These are phyloP conservation scores for Sebastes steindachneri DNA, from an alignment of 2,797 vertebrate genomes.

Conservation along the genomic window DNA sequence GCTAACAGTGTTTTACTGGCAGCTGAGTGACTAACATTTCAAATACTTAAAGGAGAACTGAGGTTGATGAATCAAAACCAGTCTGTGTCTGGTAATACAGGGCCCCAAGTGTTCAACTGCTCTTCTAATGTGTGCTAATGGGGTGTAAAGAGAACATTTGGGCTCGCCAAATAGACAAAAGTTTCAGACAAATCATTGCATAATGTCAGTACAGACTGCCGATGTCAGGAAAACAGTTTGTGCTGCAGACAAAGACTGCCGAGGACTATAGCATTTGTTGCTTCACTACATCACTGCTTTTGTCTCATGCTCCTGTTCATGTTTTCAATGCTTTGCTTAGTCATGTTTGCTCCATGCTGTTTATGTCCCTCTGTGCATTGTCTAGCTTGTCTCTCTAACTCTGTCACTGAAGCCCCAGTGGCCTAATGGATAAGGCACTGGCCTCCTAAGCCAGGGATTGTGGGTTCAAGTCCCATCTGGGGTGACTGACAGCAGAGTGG, in stretches of 20 bases:
- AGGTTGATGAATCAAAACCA: not conserved
- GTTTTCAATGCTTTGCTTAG: not conserved
- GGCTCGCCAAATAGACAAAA: not conserved
- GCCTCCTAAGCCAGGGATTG: conserved; percentile 72
- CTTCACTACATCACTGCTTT: not conserved
- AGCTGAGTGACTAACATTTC: not conserved
- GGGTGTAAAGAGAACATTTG: not conserved
- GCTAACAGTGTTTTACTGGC: not conserved
- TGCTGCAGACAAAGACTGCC: not conserved
- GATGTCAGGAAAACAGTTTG: not conserved
- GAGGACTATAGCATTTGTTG: not conserved
- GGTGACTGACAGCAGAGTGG: conserved; percentile 22
- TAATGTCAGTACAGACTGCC: not conserved
- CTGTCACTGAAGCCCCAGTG: not conserved
- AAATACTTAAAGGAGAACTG: not conserved
- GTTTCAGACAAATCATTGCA: not conserved
- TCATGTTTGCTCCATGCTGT: not conserved
- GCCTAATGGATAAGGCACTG: conserved; percentile 78
- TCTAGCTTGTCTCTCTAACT: accelerated
- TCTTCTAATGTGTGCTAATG: not conserved
- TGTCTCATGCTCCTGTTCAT: not conserved
- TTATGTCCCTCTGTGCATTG: not conserved
- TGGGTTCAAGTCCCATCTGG: conserved; percentile 67
- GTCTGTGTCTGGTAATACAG: not conserved
- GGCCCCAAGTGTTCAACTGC: not conserved